These are phyloP conservation scores for Protaetia brevitarsis DNA, from an alignment of 1,140 invertebrate species.

Conservation along the genomic window DNA sequence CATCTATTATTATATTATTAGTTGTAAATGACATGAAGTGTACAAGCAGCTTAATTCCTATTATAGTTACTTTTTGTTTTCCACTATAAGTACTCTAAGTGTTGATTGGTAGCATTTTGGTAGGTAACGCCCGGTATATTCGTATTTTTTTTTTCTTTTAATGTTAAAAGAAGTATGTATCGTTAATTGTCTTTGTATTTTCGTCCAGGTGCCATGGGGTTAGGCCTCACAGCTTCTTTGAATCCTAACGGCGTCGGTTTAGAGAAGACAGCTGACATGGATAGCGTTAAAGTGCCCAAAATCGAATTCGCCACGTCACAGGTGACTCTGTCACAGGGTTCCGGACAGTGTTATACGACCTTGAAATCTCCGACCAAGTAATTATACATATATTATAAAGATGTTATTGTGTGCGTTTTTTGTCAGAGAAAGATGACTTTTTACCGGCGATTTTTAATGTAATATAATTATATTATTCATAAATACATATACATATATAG, in stretches of 20 bases:
- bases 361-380: slow-evolving; percentile 32
- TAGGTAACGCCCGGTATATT: too few relatives aligned
- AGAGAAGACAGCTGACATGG: slow-evolving; percentile 44
- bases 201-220: slow-evolving; percentile 28
- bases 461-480: not conserved
- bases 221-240: slow-evolving; percentile 41
- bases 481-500: not conserved
- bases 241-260: slow-evolving; percentile 47
- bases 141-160: too few relatives aligned
- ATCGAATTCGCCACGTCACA: slow-evolving; percentile 38
- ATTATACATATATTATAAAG: not conserved
- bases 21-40: too few relatives aligned
- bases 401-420: not conserved
- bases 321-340: slow-evolving; percentile 39
- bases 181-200: too few relatives aligned
- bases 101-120: too few relatives aligned
- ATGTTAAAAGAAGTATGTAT: too few relatives aligned
- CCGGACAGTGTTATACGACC: slow-evolving; percentile 41
- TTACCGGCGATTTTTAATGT: not conserved
- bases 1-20: too few relatives aligned
- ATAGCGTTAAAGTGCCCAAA: slow-evolving; percentile 42
- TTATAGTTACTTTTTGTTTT: too few relatives aligned
- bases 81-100: too few relatives aligned
- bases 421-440: too few relatives aligned
- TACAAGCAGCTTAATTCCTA: too few relatives aligned